Base-by-base conservation (phyloP, 2,888 invertebrate species). In the Cephus pulcher region DNA sequence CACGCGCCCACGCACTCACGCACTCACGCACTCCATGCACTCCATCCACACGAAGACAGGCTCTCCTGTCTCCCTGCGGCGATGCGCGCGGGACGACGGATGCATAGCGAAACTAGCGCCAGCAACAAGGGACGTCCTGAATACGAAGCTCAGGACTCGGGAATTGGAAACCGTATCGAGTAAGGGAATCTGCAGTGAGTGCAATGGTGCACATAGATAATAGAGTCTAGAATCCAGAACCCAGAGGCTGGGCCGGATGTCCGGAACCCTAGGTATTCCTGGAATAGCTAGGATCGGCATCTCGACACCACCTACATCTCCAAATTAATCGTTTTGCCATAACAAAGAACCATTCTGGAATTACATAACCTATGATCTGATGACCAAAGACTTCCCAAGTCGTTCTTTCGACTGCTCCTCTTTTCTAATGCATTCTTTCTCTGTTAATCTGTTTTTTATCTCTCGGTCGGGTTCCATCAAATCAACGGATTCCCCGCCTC, bases 131-230 rank as follows among this genome's bases (percentile, higher is more conserved):
- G 76, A 76, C 73, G 79, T 69, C 73, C 37, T 69, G 79, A 74
- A 74, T 76, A 79, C 74, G 73, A 79, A 77, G 77, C 77, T 81
- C 74, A 78, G 78, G 81, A 82, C 77, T 81, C 74, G 79, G 77
- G 81, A 82, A 84, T 84, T 84, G 83, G 80, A 84, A 83, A 81
- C 80, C 77, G 78, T 81, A 81, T 82, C 82, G 75, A 75, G 56
- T 68, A 75, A 74, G 37, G 33, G 77, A 81, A 82, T 84, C 83
- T 82, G 33, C 33, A 30, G 3, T 30, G 32, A 30, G 40, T 40
- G 40, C 40, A 40, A 40, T 40, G 40, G 40, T 40, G 40, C 40
- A 15, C 40, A 40, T 40, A 15, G 40, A 40, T 15, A 40, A 15
- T 40, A 40, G 40, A 40, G 15, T 40, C 40, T 40, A 40, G 15